Percentiles rank a stretch among this genome's conserved stretches.
Evolutionary conservation across 2,888 invertebrate genomes (phyloP).

Genomic region (Andrena haemorrhoa): DNA sequence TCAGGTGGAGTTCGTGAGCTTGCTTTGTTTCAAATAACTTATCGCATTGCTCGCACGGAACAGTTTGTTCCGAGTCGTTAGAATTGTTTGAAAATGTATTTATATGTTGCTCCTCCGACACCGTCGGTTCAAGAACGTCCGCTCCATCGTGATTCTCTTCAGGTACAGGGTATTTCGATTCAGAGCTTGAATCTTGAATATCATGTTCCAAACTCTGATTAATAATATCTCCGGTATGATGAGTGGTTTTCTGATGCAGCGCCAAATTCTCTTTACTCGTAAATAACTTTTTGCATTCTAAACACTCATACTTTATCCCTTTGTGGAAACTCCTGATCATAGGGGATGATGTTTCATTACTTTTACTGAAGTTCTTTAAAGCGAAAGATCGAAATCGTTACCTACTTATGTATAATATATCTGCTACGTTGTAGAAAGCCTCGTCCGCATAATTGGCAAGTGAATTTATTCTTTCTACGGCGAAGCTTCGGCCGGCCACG

Average conservation of each 20-base stretch:
- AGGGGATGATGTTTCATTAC: constrained; percentile 18
- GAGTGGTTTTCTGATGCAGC: constrained; percentile 87
- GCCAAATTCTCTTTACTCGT: constrained; percentile 86
- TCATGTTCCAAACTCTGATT: constrained; percentile 78
- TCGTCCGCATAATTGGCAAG: constrained; percentile 86
- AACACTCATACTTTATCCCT: constrained; percentile 88
- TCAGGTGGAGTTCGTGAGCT: constrained; percentile 87
- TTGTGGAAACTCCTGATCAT: constrained; percentile 86
- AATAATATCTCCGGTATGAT: constrained; percentile 86
- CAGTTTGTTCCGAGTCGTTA: constrained; percentile 70
- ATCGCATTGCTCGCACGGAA: constrained; percentile 87
- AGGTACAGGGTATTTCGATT: constrained; percentile 17
- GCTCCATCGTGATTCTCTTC: constrained; percentile 24
- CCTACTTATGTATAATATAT: constrained; percentile 84
- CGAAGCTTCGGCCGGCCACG: constrained; percentile 86
- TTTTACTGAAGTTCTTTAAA: constrained; percentile 6
- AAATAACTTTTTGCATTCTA: constrained; percentile 85
- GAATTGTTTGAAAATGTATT: constrained; percentile 22
- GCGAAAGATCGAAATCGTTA: not conserved
- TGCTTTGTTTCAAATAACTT: constrained; percentile 88
- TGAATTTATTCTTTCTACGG: constrained; percentile 83
- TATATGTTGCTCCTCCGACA: constrained; percentile 34
- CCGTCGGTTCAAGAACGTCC: constrained; percentile 7
- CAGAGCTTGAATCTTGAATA: constrained; percentile 6
- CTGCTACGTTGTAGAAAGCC: constrained; percentile 86